Evolutionary conservation across 2,113 vertebrate species (phyloP), one percentile per base, ranked within the genome.

Genomic region (Alectura lathami): DNA sequence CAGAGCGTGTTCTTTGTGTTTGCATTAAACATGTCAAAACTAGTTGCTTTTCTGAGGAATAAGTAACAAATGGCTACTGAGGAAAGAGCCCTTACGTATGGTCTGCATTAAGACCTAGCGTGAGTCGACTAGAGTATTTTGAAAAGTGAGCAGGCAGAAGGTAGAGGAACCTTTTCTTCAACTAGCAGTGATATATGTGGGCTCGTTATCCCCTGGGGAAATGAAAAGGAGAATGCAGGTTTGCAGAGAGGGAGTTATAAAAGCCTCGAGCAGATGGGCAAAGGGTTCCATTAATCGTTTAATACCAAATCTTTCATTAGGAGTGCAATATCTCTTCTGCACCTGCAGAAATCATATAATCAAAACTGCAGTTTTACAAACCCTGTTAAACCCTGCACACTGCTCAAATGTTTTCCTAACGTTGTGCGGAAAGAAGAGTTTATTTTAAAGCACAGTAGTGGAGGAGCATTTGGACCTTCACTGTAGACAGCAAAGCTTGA

Each of bases 301-400:
- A 88, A 88, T 93, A 95, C 59, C 66, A 13, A 43, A 40, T 82
- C 69, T 92, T 96, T 92, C 87, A 87, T 76, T 92, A 92, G 78
- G 42, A 66, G 43, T 38, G n/a, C 63, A 56, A 78, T 68, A 73
- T 72, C 76, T 90, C 63, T 91, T 93, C 48, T 83, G 87, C 91
- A 94, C 94, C 96, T 97, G 91, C 53, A 85, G 82, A 72, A 95
- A 68, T 91, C 45, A 10, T 9, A 81, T 29, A 47, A 73, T 69
- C 77, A 88, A 83, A 48, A 34, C 42, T 82, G 70, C 62, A 81
- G 59, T 56, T 91, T 95, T 95, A 50, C 27, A 91, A 54, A 77
- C 43, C n/a, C 77, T 43, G n/a, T 69, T 93, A 93, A 94, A 78
- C 34, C 79, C 56, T 82, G 86, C 42, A 42, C 11, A 13, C 51